These are phyloP conservation scores for Aphyosemion australe DNA, from an alignment of 2,113 vertebrate genomes.

Conservation along the genomic window DNA sequence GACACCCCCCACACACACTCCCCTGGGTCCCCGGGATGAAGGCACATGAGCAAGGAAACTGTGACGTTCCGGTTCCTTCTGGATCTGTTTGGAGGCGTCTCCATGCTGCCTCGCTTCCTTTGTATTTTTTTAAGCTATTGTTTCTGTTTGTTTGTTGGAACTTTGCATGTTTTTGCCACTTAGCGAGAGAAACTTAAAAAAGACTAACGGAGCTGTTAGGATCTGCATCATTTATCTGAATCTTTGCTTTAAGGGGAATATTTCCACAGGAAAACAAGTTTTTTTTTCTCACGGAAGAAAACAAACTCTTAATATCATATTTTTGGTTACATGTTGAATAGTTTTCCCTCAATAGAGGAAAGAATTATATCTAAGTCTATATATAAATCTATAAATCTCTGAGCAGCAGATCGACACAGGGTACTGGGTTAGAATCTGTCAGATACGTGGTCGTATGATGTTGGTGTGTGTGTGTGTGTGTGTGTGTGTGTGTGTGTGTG, in stretches of 20 bases:
- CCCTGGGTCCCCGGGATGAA: slow-evolving; percentile 22
- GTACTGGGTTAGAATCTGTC: slow-evolving; percentile 91
- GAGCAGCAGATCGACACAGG: slow-evolving; percentile 84
- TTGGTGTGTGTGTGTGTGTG: slow-evolving; percentile 30
- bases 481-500: slow-evolving; percentile 11
- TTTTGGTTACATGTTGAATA: slow-evolving; percentile 89
- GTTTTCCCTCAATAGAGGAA: slow-evolving; percentile 84
- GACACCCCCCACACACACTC: not conserved
- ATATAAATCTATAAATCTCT: slow-evolving; percentile 57
- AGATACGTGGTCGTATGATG: slow-evolving; percentile 80
- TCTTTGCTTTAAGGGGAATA: slow-evolving; percentile 56
- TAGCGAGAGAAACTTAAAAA: slow-evolving; percentile 60
- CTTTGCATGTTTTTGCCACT: slow-evolving; percentile 86
- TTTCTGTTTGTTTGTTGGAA: slow-evolving; percentile 84
- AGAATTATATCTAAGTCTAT: slow-evolving; percentile 59
- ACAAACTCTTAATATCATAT: slow-evolving; percentile 86
- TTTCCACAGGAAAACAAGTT: slow-evolving; percentile 48
- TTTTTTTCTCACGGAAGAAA: slow-evolving; percentile 80
- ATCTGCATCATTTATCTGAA: slow-evolving; percentile 80
- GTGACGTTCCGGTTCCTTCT: slow-evolving; percentile 19
- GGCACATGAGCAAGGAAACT: slow-evolving; percentile 85
- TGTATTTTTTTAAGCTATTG: slow-evolving; percentile 19
- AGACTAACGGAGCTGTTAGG: slow-evolving; percentile 84
- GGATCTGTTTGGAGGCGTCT: slow-evolving; percentile 13
- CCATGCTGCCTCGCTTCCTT: not conserved